Conservation (phyloP, 2,888 invertebrate genomes). For the Selenia dentaria region DNA sequence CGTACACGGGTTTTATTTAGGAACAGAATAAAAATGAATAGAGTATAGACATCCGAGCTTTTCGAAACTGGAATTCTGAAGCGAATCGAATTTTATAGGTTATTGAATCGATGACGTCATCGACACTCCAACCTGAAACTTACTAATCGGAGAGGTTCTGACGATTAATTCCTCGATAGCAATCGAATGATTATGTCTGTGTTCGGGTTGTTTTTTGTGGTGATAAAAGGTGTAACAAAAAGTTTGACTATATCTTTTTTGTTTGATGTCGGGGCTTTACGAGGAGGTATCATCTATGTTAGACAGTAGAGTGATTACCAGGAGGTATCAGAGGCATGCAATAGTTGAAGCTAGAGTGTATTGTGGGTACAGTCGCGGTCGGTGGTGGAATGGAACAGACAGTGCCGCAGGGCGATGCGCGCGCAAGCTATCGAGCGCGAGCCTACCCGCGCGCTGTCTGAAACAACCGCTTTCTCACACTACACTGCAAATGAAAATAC, state of each 20-base stretch:
- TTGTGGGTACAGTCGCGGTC: conserved; percentile 26
- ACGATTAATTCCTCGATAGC: conserved; percentile 37
- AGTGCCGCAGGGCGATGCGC: conserved; percentile 57
- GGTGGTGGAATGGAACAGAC: conserved; percentile 36
- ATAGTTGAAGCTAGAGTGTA: conserved; percentile 2
- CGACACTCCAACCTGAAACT: conserved; percentile 36
- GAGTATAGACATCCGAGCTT: conserved; percentile 50
- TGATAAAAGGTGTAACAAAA: conserved; percentile 37
- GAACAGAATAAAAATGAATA: conserved; percentile 66
- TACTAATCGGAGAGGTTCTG: conserved; percentile 20
- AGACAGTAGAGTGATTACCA: conserved; percentile 9
- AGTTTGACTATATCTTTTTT: conserved; percentile 16
- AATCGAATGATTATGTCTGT: conserved; percentile 38
- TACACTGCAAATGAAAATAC: conserved; percentile 28
- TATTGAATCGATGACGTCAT: conserved; percentile 48
- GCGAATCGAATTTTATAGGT: conserved; percentile 47
- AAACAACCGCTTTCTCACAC: conserved; percentile 25
- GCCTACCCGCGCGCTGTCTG: conserved; percentile 29
- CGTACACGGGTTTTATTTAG: conserved; percentile 61
- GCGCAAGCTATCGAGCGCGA: conserved; percentile 68
- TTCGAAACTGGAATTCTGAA: conserved; percentile 55
- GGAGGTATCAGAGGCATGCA: conserved; percentile 15
- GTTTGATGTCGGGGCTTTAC: conserved; percentile 2
- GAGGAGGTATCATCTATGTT: conserved; percentile 3
- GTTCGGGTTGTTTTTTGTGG: conserved; percentile 37